phyloP scores from a whole-genome alignment of 2,888 invertebrate genomes.

The Oeneis ivallda region DNA sequence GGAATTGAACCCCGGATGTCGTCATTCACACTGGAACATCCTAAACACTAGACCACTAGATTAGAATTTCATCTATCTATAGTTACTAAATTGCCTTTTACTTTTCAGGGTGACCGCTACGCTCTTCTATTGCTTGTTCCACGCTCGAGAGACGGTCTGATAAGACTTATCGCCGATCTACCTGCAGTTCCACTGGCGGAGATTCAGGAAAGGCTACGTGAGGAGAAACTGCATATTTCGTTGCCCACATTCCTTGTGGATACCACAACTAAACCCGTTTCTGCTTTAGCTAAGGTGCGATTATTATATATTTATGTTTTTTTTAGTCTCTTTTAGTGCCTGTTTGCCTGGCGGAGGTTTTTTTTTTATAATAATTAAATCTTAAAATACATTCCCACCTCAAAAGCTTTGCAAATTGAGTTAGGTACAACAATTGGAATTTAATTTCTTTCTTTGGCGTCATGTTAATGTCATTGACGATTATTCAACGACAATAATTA shows the following conservation, averaged over 20 bases:
- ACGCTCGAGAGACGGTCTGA: slow-evolving; percentile 80
- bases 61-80: slow-evolving; percentile 1
- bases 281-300: slow-evolving; percentile 80
- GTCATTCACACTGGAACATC: no score
- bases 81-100: background rate
- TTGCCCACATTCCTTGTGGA: slow-evolving; percentile 84
- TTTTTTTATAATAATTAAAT: no score
- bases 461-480: no score
- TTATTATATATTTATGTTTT: background rate
- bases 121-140: slow-evolving; percentile 82
- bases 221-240: slow-evolving; percentile 74
- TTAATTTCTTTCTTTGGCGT: no score
- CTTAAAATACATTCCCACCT: no score
- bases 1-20: no score
- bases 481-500: no score
- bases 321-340: background rate
- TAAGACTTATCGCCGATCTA: slow-evolving; percentile 78
- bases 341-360: background rate
- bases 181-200: slow-evolving; percentile 71
- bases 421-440: no score
- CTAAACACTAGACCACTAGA: no score
- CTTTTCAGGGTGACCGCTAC: slow-evolving; percentile 80
- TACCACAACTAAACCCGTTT: slow-evolving; percentile 83
- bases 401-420: no score
- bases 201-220: slow-evolving; percentile 66